phyloP scores from a whole-genome alignment of 2,113 vertebrate species.

The Mesitornis unicolor region DNA sequence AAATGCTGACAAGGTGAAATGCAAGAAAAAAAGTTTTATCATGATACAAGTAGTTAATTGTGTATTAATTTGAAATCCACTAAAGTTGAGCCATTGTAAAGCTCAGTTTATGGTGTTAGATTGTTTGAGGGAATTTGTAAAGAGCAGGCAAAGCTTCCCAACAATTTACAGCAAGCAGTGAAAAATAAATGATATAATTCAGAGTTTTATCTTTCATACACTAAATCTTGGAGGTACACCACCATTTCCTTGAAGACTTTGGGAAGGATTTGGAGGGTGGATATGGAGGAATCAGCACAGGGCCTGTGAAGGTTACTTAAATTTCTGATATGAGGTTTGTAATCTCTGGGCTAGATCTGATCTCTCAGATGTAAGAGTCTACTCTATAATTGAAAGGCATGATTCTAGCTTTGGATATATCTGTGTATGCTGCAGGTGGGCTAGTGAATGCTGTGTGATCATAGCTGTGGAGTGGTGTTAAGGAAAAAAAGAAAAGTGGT shows the following conservation, averaged over 20 bases:
- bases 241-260: neutral
- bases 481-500: neutral
- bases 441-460: neutral
- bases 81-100: neutral
- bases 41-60: neutral
- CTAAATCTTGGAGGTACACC: neutral
- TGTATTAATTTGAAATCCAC: conserved; percentile 17
- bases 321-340: neutral
- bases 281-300: neutral
- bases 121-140: neutral
- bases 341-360: neutral
- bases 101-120: neutral
- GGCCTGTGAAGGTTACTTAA: neutral
- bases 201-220: neutral
- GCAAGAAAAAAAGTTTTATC: neutral
- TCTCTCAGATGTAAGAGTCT: neutral
- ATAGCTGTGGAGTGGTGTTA: neutral
- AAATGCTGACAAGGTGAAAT: neutral
- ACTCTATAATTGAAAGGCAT: neutral
- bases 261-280: neutral
- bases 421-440: neutral
- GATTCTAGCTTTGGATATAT: neutral
- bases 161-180: neutral
- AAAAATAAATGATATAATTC: neutral
- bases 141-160: neutral